Evolutionary conservation across 2,888 invertebrate species (phyloP), one percentile per base, ranked within the genome.

Genomic region (Stegana nigrithorax): DNA sequence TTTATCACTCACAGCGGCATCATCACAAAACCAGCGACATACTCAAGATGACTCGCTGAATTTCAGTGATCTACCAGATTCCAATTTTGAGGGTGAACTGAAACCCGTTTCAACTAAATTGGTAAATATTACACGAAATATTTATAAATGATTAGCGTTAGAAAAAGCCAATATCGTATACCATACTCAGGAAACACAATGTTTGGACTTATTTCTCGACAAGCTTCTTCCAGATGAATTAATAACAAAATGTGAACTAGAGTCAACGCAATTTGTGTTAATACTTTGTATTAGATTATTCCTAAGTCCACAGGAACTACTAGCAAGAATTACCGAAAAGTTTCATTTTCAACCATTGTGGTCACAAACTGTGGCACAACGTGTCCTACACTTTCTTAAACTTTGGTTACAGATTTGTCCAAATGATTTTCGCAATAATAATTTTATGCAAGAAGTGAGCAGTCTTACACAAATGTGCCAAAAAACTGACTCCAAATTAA

Each of bases 361-460:
- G 63, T 91, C 91, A 84, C 91, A 91, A 83, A 90, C 23, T 19
- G n/a, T 4, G 10, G 36, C 90, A 50, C 89, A 90, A 63, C 88
- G 90, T 75, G 86, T 94, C 75, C 92, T 94, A 47, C 91, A 92
- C 71, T 87, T 95, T 45, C 87, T 95, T 45, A 91, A 90, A 53
- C 95, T 95, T 84, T 97, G 97, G 97, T 93, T 95, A 26, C 92
- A 93, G 81, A 92, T 94, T 81, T 96, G 97, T 85, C 96, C 97
- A 0, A 96, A 96, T 82, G 97, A 98, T 86, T 98, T 97, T 86
- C 92, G 94, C 77, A 95, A 96, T 85, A 96, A 96, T 78, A 87
- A 94, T 63, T 91, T 96, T 78, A 94, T 96, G 93, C 92, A 93
- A 63, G 92, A 95, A 73, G 91, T 96, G 64, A 90, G 93, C 67